Evolutionary conservation across 1,140 invertebrate species (phyloP).

Genomic region (Megalonaias nervosa): DNA sequence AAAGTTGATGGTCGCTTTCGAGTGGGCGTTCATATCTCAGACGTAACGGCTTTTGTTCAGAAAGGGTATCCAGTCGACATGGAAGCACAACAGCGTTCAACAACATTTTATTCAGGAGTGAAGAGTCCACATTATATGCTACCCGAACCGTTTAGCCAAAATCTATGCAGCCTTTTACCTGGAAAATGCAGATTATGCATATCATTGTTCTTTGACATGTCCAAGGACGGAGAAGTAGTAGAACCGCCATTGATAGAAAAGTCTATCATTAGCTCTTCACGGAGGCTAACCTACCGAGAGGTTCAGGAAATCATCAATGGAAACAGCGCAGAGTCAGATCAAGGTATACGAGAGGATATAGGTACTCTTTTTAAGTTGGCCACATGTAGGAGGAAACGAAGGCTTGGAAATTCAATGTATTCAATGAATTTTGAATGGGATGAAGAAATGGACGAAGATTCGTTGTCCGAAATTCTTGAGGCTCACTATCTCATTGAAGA

Average conservation of each 20-base stretch:
- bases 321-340: background rate
- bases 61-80: conserved; percentile 53
- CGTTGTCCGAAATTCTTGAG: conserved; percentile 44
- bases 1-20: conserved; percentile 27
- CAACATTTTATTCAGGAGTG: conserved; percentile 63
- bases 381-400: conserved; percentile 33
- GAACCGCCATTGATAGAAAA: conserved; percentile 30
- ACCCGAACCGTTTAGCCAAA: conserved; percentile 65
- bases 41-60: conserved; percentile 62
- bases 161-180: conserved; percentile 69
- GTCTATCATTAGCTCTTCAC: conserved; percentile 43
- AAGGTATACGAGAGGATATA: conserved; percentile 29
- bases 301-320: conserved; percentile 47
- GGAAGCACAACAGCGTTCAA: conserved; percentile 60
- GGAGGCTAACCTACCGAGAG: conserved; percentile 52
- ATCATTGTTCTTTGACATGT: conserved; percentile 53
- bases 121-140: conserved; percentile 67
- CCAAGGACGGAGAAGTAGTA: conserved; percentile 23
- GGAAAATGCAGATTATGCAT: conserved; percentile 53
- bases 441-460: conserved; percentile 29
- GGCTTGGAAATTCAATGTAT: conserved; percentile 46
- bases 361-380: conserved; percentile 44
- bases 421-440: conserved; percentile 42
- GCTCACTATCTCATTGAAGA: conserved; percentile 62
- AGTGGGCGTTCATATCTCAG: conserved; percentile 68